Evolutionary conservation across 1,140 invertebrate species (phyloP).

Genomic region (Drosophila neocordata): DNA sequence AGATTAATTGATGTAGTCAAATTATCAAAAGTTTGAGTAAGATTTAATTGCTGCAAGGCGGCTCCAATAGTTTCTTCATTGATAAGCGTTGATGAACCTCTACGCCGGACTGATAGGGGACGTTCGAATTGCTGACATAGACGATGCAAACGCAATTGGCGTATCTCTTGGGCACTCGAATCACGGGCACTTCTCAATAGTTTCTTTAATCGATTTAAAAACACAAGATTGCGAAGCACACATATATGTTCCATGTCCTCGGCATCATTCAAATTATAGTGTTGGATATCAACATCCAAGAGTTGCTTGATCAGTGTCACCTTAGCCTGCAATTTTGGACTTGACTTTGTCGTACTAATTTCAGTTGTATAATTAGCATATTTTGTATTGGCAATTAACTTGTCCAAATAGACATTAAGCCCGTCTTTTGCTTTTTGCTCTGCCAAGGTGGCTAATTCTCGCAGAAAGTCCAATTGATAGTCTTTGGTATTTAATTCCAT

Average conservation of each 20-base stretch:
- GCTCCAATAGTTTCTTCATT: slow-evolving; percentile 51
- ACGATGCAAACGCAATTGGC: slow-evolving; percentile 65
- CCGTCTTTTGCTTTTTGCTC: slow-evolving; percentile 42
- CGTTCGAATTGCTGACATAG: slow-evolving; percentile 65
- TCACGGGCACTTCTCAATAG: slow-evolving; percentile 45
- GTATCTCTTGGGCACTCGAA: slow-evolving; percentile 62
- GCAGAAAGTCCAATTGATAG: slow-evolving; percentile 59
- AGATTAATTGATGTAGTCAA: slow-evolving; percentile 36
- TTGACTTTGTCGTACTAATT: slow-evolving; percentile 23
- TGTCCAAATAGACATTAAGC: slow-evolving; percentile 50
- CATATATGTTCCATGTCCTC: slow-evolving; percentile 51
- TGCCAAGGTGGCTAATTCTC: slow-evolving; percentile 25
- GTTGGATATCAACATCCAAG: slow-evolving; percentile 53
- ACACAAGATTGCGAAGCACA: slow-evolving; percentile 63
- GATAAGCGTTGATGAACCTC: slow-evolving; percentile 21
- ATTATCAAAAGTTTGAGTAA: slow-evolving; percentile 24
- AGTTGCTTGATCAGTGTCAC: slow-evolving; percentile 69
- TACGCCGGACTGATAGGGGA: neutral
- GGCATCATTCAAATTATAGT: slow-evolving; percentile 8
- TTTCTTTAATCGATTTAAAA: slow-evolving; percentile 53
- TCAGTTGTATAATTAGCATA: slow-evolving; percentile 45
- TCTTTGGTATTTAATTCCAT: slow-evolving; percentile 43
- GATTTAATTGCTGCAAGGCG: slow-evolving; percentile 54
- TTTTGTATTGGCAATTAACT: slow-evolving; percentile 25
- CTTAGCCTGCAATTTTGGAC: slow-evolving; percentile 45